These are phyloP conservation scores for Ceratina japonica DNA, from an alignment of 1,140 invertebrate species.

Conservation along the genomic window DNA sequence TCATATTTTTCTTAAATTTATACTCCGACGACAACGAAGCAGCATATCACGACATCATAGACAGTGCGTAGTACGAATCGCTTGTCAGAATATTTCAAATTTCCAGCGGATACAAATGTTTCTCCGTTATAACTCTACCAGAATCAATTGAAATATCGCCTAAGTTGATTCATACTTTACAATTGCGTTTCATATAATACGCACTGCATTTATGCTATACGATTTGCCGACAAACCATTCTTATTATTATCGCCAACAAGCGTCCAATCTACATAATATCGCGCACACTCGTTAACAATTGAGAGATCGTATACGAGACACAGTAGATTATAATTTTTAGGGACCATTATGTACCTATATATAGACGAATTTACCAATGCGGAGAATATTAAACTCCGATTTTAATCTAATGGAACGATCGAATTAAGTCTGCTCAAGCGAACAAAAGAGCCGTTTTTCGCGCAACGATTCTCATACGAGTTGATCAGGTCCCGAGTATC, in stretches of 20 bases:
- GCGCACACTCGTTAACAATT: slow-evolving; percentile 13
- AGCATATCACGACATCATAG: no score
- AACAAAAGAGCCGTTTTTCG: slow-evolving; percentile 40
- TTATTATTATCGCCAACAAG: not conserved
- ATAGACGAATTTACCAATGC: slow-evolving; percentile 38
- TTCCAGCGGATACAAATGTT: no score
- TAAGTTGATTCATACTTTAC: no score
- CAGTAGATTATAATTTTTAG: slow-evolving; percentile 36
- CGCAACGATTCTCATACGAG: no score
- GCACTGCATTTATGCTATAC: no score
- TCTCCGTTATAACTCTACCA: no score
- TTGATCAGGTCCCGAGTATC: not conserved
- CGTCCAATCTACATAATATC: not conserved
- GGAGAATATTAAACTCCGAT: not conserved
- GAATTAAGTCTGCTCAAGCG: slow-evolving; percentile 26
- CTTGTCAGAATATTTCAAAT: no score
- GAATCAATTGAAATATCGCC: no score
- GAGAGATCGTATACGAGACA: slow-evolving; percentile 11
- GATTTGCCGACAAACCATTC: no score
- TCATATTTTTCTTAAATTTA: not conserved
- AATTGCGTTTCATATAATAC: no score
- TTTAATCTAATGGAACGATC: slow-evolving; percentile 3
- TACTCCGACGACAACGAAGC: no score
- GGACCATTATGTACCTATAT: slow-evolving; percentile 41
- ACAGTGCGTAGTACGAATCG: no score